phyloP scores from a whole-genome alignment of 2,797 vertebrate species.

The Anguilla anguilla region DNA sequence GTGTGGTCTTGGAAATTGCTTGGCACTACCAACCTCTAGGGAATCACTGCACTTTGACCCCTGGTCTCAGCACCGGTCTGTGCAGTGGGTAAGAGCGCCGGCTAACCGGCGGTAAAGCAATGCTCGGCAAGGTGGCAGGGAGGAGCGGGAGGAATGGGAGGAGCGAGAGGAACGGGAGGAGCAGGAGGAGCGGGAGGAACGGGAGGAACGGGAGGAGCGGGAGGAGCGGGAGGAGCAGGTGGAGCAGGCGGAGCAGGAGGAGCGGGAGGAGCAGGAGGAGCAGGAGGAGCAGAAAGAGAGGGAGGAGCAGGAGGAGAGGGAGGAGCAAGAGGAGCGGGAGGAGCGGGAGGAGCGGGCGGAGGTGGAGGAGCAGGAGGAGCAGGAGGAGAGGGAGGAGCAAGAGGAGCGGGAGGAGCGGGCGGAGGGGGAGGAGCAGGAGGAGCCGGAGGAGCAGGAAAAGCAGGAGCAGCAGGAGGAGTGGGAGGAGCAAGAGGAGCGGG shows the following conservation, averaged over 20 bases:
- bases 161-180: neutral
- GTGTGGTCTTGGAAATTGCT: too few relatives aligned
- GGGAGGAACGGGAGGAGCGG: neutral
- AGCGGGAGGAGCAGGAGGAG: neutral
- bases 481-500: too few relatives aligned
- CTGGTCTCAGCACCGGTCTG: neutral
- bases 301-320: too few relatives aligned
- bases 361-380: too few relatives aligned
- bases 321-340: too few relatives aligned
- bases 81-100: neutral
- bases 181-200: neutral
- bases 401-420: too few relatives aligned
- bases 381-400: too few relatives aligned
- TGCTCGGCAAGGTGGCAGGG: neutral
- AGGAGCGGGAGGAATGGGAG: neutral
- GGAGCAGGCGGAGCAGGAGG: neutral
- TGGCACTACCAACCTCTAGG: neutral
- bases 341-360: too few relatives aligned
- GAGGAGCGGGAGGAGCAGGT: constrained; percentile 15
- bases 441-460: neutral
- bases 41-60: neutral
- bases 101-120: neutral
- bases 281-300: constrained; percentile 16
- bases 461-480: too few relatives aligned
- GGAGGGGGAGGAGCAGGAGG: neutral